These are phyloP conservation scores for Drosophila funebris DNA, from an alignment of 1,140 invertebrate genomes.

Conservation along the genomic window DNA sequence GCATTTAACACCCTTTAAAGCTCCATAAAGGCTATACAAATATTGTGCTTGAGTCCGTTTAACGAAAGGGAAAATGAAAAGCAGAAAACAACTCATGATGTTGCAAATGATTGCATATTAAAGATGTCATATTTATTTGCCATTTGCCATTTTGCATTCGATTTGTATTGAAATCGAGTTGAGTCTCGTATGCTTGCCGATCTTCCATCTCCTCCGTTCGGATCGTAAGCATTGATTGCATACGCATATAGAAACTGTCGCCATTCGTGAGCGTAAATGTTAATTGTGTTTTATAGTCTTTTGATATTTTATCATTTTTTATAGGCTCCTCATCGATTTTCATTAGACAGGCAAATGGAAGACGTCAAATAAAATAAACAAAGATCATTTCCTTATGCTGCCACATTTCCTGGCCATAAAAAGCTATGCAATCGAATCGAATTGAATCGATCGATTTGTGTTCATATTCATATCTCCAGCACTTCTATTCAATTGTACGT, in stretches of 20 bases:
- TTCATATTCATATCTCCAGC: slow-evolving; percentile 5
- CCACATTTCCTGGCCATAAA: slow-evolving; percentile 26
- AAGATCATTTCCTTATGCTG: slow-evolving; percentile 57
- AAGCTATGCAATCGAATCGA: slow-evolving; percentile 11
- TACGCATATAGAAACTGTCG: no score
- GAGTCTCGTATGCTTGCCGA: neutral
- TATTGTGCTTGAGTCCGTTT: neutral
- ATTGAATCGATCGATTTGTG: slow-evolving; percentile 29
- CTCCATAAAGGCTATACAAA: neutral
- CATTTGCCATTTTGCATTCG: slow-evolving; percentile 29
- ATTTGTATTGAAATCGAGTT: neutral
- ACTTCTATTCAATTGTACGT: slow-evolving; percentile 32
- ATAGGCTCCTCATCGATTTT: slow-evolving; percentile 23
- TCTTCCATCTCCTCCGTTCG: neutral
- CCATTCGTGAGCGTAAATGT: no score
- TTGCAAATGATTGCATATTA: slow-evolving; percentile 27
- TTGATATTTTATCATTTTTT: slow-evolving; percentile 53
- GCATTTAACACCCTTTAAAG: neutral
- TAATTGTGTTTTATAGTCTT: slow-evolving; percentile 69
- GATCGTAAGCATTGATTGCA: neutral
- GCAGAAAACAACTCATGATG: slow-evolving; percentile 15
- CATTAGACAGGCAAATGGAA: slow-evolving; percentile 41
- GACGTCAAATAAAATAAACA: slow-evolving; percentile 18
- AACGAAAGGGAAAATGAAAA: slow-evolving; percentile 4
- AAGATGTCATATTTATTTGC: slow-evolving; percentile 48